Base-by-base conservation (phyloP, 1,140 invertebrate species). In the Drepana arcuata region DNA sequence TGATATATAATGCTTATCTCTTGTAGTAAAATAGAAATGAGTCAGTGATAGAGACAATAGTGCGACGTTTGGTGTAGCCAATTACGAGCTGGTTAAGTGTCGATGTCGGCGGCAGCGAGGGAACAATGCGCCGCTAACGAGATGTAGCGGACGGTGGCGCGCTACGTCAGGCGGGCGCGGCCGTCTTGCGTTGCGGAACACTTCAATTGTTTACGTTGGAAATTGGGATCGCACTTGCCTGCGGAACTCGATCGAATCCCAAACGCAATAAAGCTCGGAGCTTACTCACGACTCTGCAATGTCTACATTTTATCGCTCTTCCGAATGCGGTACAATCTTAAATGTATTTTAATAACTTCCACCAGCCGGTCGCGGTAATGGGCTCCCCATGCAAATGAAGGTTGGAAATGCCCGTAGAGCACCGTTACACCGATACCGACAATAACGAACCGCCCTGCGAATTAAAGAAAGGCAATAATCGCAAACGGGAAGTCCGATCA, bases 301-400 rank as follows among this genome's bases (percentile, higher is more conserved):
- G 63, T 65, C 58, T 52, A 59, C 57, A 48, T 58, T 70, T 75
- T 72, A 75, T 75, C 68, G 57, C 58, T 54, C 56, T 43, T 34
- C 56, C 63, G 45, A 71, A 64, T 65, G 49, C 61, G 40, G 49
- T 56, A 43, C 59, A 46, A 69, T 69, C 65, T 74, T 71, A 71
- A 71, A 69, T 50, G 60, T 65, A 68, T 73, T 75, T 75, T 68
- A 79, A 70, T 70, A 75, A 70, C 63, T 61, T 72, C 63, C 53
- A 61, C 64, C 56, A 57, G 46, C 53, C 56, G 47, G 55, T 61
- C 41, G 41, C 50, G 49, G 44, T 71, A 71, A 70, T 70, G 54
- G 60, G 49, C 53, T 46, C 54, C 57, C 57, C 65, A 79, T 73
- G 74, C 74, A 75, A 79, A 79, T n/a, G n/a, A n/a, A n/a, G n/a